Evolutionary conservation across 2,888 invertebrate genomes (phyloP).

Genomic region (Deroplatys truncata): DNA sequence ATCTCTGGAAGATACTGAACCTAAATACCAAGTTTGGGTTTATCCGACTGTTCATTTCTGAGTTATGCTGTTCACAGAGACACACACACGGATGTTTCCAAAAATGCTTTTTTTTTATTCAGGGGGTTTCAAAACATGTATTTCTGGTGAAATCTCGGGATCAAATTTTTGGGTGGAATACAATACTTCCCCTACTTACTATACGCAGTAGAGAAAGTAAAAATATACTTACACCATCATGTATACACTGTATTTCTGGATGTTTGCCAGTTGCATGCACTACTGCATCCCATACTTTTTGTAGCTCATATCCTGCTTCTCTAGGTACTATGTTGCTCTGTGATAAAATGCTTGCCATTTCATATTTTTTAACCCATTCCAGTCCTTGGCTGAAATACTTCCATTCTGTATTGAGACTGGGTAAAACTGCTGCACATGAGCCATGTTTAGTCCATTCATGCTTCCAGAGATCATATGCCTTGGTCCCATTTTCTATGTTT

Average conservation of each 20-base stretch:
- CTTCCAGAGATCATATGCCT: slow-evolving; percentile 55
- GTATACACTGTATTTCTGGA: slow-evolving; percentile 61
- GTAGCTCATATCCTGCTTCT: slow-evolving; percentile 45
- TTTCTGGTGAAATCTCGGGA: too few species aligned
- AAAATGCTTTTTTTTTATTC: too few species aligned
- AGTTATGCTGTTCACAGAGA: too few species aligned
- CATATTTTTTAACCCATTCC: slow-evolving; percentile 55
- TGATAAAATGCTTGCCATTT: slow-evolving; percentile 57
- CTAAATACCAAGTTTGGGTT: too few species aligned
- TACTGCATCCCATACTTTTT: slow-evolving; percentile 52
- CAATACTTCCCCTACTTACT: too few species aligned
- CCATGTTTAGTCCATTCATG: slow-evolving; percentile 85
- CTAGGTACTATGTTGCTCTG: slow-evolving; percentile 55
- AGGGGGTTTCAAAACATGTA: too few species aligned
- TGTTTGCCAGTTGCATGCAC: slow-evolving; percentile 52
- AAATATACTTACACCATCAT: slow-evolving; percentile 46
- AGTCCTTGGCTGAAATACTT: slow-evolving; percentile 68
- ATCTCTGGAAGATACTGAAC: too few species aligned
- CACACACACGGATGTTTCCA: too few species aligned
- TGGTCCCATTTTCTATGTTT: slow-evolving; percentile 60
- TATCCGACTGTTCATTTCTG: too few species aligned
- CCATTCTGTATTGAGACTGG: slow-evolving; percentile 54
- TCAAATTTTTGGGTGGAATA: too few species aligned
- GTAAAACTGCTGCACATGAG: slow-evolving; percentile 62
- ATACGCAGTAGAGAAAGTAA: too few species aligned